Evolutionary conservation across 2,113 vertebrate genomes (phyloP), one percentile per base, ranked within the genome.

Genomic region (Amia ocellicauda): DNA sequence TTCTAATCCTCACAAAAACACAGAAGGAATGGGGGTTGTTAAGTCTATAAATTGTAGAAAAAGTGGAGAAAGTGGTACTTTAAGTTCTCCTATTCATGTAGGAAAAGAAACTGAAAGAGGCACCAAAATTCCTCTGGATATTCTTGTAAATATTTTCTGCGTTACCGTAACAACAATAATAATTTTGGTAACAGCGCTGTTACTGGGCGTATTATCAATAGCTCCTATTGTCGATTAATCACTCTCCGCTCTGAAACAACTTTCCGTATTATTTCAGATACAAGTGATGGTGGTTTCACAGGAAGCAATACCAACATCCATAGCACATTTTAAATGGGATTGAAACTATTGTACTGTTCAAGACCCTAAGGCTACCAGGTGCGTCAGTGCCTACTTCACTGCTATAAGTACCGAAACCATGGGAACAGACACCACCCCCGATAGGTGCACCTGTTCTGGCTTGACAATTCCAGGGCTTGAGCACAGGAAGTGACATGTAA

Each of bases 291-390:
- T 74, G 68, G 60, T 69, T 72, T 74, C 14, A 78, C 69, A 64
- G 36, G 23, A 63, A 71, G 73, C 74, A 66, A 76, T 72, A 71
- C 58, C n/a, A n/a, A n/a, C n/a, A n/a, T n/a, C n/a, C n/a, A n/a
- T n/a, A n/a, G n/a, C n/a, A n/a, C n/a, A n/a, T n/a, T n/a, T n/a
- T n/a, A n/a, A n/a, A n/a, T n/a, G n/a, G n/a, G n/a, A n/a, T n/a
- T n/a, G n/a, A n/a, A n/a, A n/a, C n/a, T n/a, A n/a, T n/a, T n/a
- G n/a, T n/a, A n/a, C 69, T 74, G 56, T 61, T 67, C 71, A 57
- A 57, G 22, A 41, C 69, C 74, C 73, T 58, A 16, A 47, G 67
- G 73, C 56, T 23, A 63, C 28, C 60, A 4, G 54, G 61, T 54
- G 69, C 61, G 69, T 59, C 71, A 60, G 41, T 22, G 54, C 24